Base-by-base conservation (phyloP, 2,113 vertebrate species). In the Pontoporia blainvillei region DNA sequence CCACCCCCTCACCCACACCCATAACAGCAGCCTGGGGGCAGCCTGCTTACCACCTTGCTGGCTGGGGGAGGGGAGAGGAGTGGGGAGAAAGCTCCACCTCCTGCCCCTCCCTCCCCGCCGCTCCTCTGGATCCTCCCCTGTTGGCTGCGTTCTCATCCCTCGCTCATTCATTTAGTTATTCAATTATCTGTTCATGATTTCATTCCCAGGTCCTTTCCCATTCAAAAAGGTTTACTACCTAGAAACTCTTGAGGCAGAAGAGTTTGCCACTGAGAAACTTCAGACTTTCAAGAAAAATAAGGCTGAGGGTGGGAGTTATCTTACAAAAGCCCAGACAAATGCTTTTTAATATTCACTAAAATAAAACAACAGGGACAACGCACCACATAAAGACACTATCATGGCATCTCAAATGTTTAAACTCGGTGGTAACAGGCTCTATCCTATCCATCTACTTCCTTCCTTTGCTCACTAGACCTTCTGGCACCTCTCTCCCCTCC, bases 1-100 rank as follows among this genome's bases (percentile, higher is more conserved):
- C 52, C 52, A 57, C 7, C n/a, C 5, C 17, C 1, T 31, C 11
- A 2, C 36, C 7, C 29, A 15, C 29, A 79, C 1, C 29, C 0
- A 1, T 7, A 1, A 14, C 31, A 8, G 71, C 34, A 6, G 73
- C 57, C n/a, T n/a, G 9, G 27, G 20, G 25, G 18, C 27, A 41
- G 76, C 44, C 31, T n/a, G 39, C n/a, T 21, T 3, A 21, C 46
- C 13, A 6, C 46, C 67, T 62, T 34, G 31, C 59, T 31, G 29
- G n/a, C 54, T 13, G 46, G 39, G 4, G 3, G 66, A 72, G 62
- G 11, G 39, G 20, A 52, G 61, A 62, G 4, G 4, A 4, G 21
- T 15, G 64, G 31, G 78, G 81, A 93, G 79, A 52, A 21, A 8
- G 34, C 17, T 31, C 41, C 14, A 0, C 3, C 36, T 52, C 46